Evolutionary conservation across 2,888 invertebrate species (phyloP).

Genomic region (Amiota mariae): DNA sequence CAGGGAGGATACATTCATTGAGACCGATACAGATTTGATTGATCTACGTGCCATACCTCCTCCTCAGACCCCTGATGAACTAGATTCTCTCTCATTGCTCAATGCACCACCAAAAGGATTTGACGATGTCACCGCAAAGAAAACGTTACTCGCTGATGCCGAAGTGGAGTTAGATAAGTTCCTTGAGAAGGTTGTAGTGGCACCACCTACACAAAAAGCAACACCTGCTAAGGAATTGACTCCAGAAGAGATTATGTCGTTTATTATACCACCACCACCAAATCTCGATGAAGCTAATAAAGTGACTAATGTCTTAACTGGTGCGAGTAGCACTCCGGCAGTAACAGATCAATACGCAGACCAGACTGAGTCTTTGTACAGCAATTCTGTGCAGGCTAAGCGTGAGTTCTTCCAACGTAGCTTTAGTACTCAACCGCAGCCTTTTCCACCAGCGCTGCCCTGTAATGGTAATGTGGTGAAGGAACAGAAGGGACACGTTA

Average conservation of each 20-base stretch:
- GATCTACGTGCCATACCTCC: slow-evolving; percentile 91
- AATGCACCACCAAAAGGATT: slow-evolving; percentile 85
- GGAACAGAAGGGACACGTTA: slow-evolving; percentile 74
- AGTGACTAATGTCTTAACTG: slow-evolving; percentile 21
- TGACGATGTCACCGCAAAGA: slow-evolving; percentile 75
- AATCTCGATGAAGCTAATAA: slow-evolving; percentile 72
- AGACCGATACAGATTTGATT: slow-evolving; percentile 90
- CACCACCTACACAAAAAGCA: slow-evolving; percentile 84
- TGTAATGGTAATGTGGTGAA: slow-evolving; percentile 4
- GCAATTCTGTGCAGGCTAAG: slow-evolving; percentile 73
- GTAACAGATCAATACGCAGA: slow-evolving; percentile 30
- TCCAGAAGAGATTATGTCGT: slow-evolving; percentile 88
- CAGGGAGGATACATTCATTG: slow-evolving; percentile 74
- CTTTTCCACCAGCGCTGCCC: slow-evolving; percentile 1
- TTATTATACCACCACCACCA: slow-evolving; percentile 87
- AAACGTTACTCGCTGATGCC: slow-evolving; percentile 33
- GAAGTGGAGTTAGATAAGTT: slow-evolving; percentile 83
- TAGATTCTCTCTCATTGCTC: slow-evolving; percentile 82
- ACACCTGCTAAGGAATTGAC: slow-evolving; percentile 85
- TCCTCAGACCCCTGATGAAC: slow-evolving; percentile 87
- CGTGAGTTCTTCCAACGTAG: slow-evolving; percentile 44
- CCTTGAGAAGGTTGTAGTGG: slow-evolving; percentile 84
- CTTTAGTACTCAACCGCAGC: slow-evolving; percentile 13
- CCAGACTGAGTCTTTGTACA: slow-evolving; percentile 74
- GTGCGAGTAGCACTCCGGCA: background rate